phyloP scores from a whole-genome alignment of 2,113 vertebrate genomes.

The Hemiprocne comata region DNA sequence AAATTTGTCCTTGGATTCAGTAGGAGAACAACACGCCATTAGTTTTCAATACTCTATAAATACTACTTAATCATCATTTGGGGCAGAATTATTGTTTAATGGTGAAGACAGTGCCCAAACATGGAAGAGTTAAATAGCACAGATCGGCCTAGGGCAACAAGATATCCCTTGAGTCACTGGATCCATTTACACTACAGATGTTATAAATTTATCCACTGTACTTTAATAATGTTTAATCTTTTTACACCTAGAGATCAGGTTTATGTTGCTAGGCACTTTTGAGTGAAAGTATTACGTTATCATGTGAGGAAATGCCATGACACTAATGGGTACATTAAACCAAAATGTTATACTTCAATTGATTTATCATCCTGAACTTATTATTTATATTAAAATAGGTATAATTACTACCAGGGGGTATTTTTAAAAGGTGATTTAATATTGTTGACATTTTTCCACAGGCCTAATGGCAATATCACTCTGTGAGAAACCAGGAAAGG shows the following conservation, averaged over 20 bases:
- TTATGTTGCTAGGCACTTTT: neutral
- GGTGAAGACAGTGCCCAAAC: neutral
- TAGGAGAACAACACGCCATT: neutral
- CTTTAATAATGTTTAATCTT: neutral
- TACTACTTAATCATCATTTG: neutral
- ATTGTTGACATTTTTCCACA: neutral
- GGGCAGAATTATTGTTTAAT: neutral
- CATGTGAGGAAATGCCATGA: neutral
- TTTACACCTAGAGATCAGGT: neutral
- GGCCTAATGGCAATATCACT: neutral
- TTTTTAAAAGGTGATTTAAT: neutral
- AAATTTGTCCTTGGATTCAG: neutral
- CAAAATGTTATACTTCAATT: neutral
- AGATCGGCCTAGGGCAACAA: neutral
- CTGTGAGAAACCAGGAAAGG: neutral
- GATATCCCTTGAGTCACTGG: neutral
- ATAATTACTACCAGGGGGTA: neutral
- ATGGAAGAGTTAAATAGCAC: neutral
- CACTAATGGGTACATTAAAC: neutral
- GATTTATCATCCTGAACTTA: neutral
- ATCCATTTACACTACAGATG: neutral
- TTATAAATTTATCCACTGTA: neutral
- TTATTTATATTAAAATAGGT: neutral
- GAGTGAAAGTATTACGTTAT: neutral
- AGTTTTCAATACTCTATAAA: neutral